Evolutionary conservation across 2,113 vertebrate species (phyloP).

Genomic region (Periophthalmus modestus): DNA sequence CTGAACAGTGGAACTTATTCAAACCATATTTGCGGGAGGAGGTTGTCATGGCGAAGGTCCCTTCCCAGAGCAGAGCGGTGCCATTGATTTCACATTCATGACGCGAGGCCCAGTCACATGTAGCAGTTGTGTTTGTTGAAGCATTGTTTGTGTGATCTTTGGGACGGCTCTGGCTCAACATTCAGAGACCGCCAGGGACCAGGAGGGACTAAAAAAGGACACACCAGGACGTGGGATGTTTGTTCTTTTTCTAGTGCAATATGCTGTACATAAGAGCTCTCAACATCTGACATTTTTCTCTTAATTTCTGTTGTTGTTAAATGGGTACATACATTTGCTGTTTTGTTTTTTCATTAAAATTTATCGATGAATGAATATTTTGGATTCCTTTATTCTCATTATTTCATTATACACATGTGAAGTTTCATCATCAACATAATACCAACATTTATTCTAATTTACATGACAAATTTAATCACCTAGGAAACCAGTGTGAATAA

Average conservation of each 20-base stretch:
- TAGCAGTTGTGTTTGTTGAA: slow-evolving; percentile 67
- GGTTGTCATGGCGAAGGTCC: slow-evolving; percentile 53
- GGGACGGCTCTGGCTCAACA: slow-evolving; percentile 64
- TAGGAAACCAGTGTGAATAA: background rate
- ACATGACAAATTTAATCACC: background rate
- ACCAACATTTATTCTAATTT: background rate
- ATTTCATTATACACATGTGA: background rate
- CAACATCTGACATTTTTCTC: slow-evolving; percentile 67
- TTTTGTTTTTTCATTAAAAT: slow-evolving; percentile 71
- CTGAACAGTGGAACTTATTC: slow-evolving; percentile 56
- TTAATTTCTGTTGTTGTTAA: slow-evolving; percentile 72
- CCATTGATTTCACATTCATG: slow-evolving; percentile 69
- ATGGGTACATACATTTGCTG: slow-evolving; percentile 74
- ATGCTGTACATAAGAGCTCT: slow-evolving; percentile 80
- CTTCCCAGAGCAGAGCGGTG: slow-evolving; percentile 68
- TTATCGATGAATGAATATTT: slow-evolving; percentile 53
- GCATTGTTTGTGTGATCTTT: slow-evolving; percentile 68
- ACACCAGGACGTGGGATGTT: slow-evolving; percentile 48
- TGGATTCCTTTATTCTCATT: slow-evolving; percentile 27
- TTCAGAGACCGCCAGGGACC: slow-evolving; percentile 40
- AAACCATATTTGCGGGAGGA: slow-evolving; percentile 23
- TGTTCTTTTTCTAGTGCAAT: slow-evolving; percentile 78
- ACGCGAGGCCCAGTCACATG: slow-evolving; percentile 76
- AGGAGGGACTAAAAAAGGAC: slow-evolving; percentile 49
- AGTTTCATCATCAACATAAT: too few relatives aligned